Percentiles rank a stretch among this genome's conserved stretches.
phyloP scores from a whole-genome alignment of 53 echinoderm and acorn worm species.

The Hippasteria phrygiana region DNA sequence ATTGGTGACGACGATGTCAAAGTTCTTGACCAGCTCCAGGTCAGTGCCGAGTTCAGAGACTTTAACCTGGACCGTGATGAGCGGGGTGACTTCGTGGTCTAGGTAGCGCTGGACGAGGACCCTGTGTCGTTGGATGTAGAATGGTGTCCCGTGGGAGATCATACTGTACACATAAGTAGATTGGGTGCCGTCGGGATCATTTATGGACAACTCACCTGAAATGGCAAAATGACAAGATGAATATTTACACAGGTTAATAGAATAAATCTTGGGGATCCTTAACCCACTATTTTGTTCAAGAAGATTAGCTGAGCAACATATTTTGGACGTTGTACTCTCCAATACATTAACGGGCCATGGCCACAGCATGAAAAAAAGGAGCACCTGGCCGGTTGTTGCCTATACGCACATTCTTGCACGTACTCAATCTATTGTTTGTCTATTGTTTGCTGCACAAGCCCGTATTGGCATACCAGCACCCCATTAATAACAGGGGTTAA shows the following conservation, averaged over 20 bases:
- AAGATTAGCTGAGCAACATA: too few species aligned
- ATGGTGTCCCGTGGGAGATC: constrained; percentile 63
- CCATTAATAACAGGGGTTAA: too few species aligned
- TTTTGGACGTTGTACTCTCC: too few species aligned
- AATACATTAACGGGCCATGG: too few species aligned
- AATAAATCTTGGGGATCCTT: background rate
- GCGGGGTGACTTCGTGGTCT: constrained; percentile 61
- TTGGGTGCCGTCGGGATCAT: constrained; percentile 65
- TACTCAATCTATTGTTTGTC: too few species aligned
- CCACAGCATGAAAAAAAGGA: too few species aligned
- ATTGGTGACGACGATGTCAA: constrained; percentile 59
- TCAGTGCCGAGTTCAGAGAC: constrained; percentile 55
- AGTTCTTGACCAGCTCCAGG: constrained; percentile 61
- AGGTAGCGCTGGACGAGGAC: constrained; percentile 58
- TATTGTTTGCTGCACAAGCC: too few species aligned
- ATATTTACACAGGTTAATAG: too few species aligned
- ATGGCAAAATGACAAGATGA: background rate
- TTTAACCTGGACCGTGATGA: constrained; percentile 61
- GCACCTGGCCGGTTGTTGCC: too few species aligned
- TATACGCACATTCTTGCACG: too few species aligned
- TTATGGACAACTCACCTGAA: constrained; percentile 30
- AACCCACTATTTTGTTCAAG: too few species aligned
- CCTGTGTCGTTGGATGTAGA: constrained; percentile 46
- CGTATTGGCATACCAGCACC: too few species aligned
- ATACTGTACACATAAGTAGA: constrained; percentile 63